Evolutionary conservation across 2,113 vertebrate genomes (phyloP).

Genomic region (Gnathochromis pfefferi): DNA sequence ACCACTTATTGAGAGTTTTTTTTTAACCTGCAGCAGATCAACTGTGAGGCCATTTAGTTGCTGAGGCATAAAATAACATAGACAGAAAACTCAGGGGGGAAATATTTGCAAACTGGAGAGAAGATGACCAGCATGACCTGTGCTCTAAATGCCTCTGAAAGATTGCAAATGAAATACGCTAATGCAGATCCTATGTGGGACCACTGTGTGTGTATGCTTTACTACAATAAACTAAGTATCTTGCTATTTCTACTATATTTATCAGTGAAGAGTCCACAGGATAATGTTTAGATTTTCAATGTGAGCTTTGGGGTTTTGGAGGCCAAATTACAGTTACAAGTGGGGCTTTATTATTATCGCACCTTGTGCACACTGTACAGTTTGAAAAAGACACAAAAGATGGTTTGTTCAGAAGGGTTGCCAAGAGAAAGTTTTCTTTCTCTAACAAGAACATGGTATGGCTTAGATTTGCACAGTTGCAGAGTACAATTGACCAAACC

Average conservation of each 20-base stretch:
- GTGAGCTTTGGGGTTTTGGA: background rate
- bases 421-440: background rate
- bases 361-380: background rate
- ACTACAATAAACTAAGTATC: background rate
- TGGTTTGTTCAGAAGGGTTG: background rate
- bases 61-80: conserved; percentile 38
- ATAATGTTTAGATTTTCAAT: background rate
- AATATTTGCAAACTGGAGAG: background rate
- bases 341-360: background rate
- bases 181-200: background rate
- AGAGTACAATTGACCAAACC: background rate
- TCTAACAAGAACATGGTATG: background rate
- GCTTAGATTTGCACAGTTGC: background rate
- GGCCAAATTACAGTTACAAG: background rate
- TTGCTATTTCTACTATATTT: background rate
- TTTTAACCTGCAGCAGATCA: conserved; percentile 36
- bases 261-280: background rate
- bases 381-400: background rate
- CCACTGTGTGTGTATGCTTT: background rate
- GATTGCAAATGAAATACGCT: background rate
- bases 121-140: background rate
- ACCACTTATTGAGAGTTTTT: background rate
- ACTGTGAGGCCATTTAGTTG: conserved; percentile 23
- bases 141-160: background rate
- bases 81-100: background rate